Percentiles rank a stretch among this genome's conserved stretches.
Evolutionary conservation across 2,888 invertebrate species (phyloP).

Genomic region (Venustoraphidia nigricollis): DNA sequence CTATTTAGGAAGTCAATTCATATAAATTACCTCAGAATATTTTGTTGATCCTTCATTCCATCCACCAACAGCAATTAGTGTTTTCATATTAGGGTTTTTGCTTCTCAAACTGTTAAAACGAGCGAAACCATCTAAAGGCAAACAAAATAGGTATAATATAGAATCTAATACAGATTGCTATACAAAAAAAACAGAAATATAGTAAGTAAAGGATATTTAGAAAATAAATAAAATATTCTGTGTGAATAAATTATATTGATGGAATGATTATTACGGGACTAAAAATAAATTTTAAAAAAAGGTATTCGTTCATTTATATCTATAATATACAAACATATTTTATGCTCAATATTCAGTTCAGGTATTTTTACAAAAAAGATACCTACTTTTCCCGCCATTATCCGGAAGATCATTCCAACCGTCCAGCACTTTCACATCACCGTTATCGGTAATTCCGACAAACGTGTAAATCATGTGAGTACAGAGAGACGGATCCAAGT

Average conservation of each 20-base stretch:
- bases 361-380: background rate
- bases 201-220: no score
- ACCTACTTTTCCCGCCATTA: slow-evolving; percentile 35
- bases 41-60: slow-evolving; percentile 38
- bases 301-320: no score
- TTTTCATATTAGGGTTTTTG: slow-evolving; percentile 34
- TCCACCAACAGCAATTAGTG: slow-evolving; percentile 50
- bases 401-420: slow-evolving; percentile 45
- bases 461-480: slow-evolving; percentile 65
- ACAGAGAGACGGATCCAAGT: slow-evolving; percentile 52
- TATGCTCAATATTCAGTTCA: no score
- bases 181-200: no score
- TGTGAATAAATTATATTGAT: no score
- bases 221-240: no score
- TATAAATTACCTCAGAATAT: slow-evolving; percentile 4
- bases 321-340: no score
- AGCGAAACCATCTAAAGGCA: slow-evolving; percentile 31
- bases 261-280: no score
- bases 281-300: no score
- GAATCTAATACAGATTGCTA: no score
- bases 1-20: no score
- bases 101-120: slow-evolving; percentile 37
- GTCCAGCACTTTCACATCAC: slow-evolving; percentile 39
- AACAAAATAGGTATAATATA: no score
- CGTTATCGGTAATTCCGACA: slow-evolving; percentile 40